Evolutionary conservation across 2,797 vertebrate genomes (phyloP), one percentile per base, ranked within the genome.

Genomic region (Labroides dimidiatus): DNA sequence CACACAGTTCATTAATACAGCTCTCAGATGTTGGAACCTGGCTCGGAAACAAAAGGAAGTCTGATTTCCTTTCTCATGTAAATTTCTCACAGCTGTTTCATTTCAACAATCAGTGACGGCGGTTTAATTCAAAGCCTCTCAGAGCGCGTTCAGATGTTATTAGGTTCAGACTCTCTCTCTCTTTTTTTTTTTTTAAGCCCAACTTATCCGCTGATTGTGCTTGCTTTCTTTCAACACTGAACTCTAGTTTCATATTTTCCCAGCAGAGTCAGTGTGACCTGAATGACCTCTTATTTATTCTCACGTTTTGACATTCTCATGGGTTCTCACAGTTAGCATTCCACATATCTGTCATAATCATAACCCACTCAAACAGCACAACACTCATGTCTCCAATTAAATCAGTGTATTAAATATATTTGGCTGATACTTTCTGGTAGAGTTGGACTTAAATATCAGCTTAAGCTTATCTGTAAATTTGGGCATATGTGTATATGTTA

Each of bases 71-170:
- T 67, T 33, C 57, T 69, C 17, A 0, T 72, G 67, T 76, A 11
- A 42, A 41, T 61, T 69, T 63, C 63, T 57, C 13, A 60, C 78
- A 80, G 67, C 76, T 85, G 69, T 55, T 77, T 37, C 4, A 64
- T 77, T 65, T 85, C 57, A 58, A 60, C 42, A 53, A 3, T 39
- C 24, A 2, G 57, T 44, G 21, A 13, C 23, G 51, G 48, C 66
- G 63, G 51, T 55, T 78, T 74, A 63, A 47, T 69, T 72, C 10
- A 36, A 60, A 24, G 59, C 47, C 27, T 41, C 19, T 47, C 49
- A n/a, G 16, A 61, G 48, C 11, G 8, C 44, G 21, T 15, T 56
- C 41, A 53, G 30, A 33, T 33, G 30, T 33, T 33, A 27, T 6
- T 3, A 33, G 13, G 19, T 21, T 47, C 45, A 20, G 10, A 19